Evolutionary conservation across 2,888 invertebrate genomes (phyloP), one percentile per base, ranked within the genome.

Genomic region (Autographa gamma): DNA sequence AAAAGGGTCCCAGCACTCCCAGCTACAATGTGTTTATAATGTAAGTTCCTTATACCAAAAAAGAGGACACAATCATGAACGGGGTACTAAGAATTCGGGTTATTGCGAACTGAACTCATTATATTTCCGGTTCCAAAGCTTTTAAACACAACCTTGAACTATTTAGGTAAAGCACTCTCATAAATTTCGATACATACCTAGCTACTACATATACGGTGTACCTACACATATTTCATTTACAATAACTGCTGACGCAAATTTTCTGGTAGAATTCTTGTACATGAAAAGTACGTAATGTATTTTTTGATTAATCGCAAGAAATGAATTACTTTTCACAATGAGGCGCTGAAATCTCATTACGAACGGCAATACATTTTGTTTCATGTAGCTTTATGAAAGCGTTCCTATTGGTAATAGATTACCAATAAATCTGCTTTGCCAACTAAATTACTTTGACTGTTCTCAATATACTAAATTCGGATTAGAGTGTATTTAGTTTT

Each of bases 141-240:
- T 56, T 56, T 56, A 56, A 25, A 56, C 54, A 56, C 13, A 14
- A 56, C 54, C 54, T 56, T 56, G 18, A 56, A 56, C 19, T 56
- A 56, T 56, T 56, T 25, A 56, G 19, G 13, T 2, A 25, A 56
- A 56, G 54, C 54, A 56, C 54, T 56, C 54, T 14, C 19, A 56
- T 56, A 56, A 56, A 54, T 56, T 19, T 25, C 13, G 11, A 56
- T 56, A 56, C 54, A 56, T 25, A 8, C 48, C 7, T 48, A 48
- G n/a, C n/a, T 48, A n/a, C n/a, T 7, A n/a, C n/a, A n/a, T n/a
- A n/a, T n/a, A n/a, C n/a, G n/a, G n/a, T 48, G 13, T 41, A 41
- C 13, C 38, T 38, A 9, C 38, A 38, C 38, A 38, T 38, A 41
- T 13, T 41, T 13, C 11, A 41, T 43, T 43, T 43, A 16, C 43